Evolutionary conservation across 2,888 invertebrate species (phyloP), one percentile per base, ranked within the genome.

Genomic region (Spodoptera littoralis): DNA sequence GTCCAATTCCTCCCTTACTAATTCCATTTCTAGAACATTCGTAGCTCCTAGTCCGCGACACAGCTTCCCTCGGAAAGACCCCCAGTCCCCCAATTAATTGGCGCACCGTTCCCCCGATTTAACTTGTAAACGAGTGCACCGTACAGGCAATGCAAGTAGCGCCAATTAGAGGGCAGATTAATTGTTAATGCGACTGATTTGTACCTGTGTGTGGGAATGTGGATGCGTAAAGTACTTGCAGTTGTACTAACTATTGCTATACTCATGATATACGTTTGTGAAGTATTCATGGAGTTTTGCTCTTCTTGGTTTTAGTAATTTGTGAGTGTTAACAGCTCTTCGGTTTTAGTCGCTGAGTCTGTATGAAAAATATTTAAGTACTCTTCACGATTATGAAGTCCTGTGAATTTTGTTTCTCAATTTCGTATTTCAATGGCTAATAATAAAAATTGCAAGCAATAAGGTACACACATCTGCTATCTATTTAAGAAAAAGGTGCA

Each of bases 81-180:
- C 82, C 86, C 90, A 90, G 79, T 81, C 81, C 82, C 82, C 86
- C 90, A 90, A 92, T 92, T 92, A 92, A 91, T 92, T 91, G 88
- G 87, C 85, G 79, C 74, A 67, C 86, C 72, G 80, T 74, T 78
- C 82, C 84, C 84, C 88, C 91, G 90, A 91, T 91, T 91, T 89
- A 90, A 91, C 90, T 91, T 89, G 91, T 90, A 90, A 91, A 90
- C 91, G 88, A 90, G 88, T 88, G 85, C 85, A 80, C 70, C 73
- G 57, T 64, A 62, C 60, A 63, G 48, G 54, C 57, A 45, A 45
- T 69, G 65, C 68, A 44, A 60, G 71, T 60, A 49, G 71, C 70
- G 71, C 76, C 78, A 78, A 78, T 78, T 78, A 78, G 67, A 71
- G 65, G 60, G 55, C 41, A 65, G 73, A 61, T 73, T 73, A 70